Evolutionary conservation across 2,888 invertebrate genomes (phyloP), one percentile per base, ranked within the genome.

Genomic region (Ichneumoninae sp.): DNA sequence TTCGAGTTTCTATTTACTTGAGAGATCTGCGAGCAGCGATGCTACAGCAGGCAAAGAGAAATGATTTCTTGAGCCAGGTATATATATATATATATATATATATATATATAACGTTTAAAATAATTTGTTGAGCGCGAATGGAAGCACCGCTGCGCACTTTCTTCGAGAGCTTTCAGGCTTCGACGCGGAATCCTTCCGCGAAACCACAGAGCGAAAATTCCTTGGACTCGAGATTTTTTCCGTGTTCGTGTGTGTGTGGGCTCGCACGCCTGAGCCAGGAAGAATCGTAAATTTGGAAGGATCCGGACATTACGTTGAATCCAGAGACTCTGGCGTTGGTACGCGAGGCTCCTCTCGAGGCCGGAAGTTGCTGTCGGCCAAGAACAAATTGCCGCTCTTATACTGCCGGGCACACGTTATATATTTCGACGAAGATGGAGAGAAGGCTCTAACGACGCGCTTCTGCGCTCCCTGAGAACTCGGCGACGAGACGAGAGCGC

Each of bases 311-410:
- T 86, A 87, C 86, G 82, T 83, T 86, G 84, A 74, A 80, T 86
- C 84, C 86, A 84, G 84, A 81, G 75, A 78, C 83, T 79, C 82
- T 80, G 77, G 77, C 80, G 76, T 70, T 57, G 57, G 72, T 66
- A 33, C 74, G 66, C 50, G 70, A 60, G 77, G 33, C 22, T 72
- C 40, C 57, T 71, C 66, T 26, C 30, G 79, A 77, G 80, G 80
- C 87, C 82, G 87, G 87, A 87, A 87, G 84, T 84, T 76, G 80
- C 84, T 82, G 82, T 62, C 57, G 80, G 80, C 76, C 75, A 86
- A 86, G 87, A 87, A 86, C 87, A 86, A 86, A 87, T 87, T 86
- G 84, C 87, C 76, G 79, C 83, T 84, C 84, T 83, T 77, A 77
- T 77, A 72, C 80, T 30, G 76, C 60, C 57, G 68, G 71, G 76